Evolutionary conservation across 1,140 invertebrate species (phyloP).

Genomic region (Drosophila novamexicana): DNA sequence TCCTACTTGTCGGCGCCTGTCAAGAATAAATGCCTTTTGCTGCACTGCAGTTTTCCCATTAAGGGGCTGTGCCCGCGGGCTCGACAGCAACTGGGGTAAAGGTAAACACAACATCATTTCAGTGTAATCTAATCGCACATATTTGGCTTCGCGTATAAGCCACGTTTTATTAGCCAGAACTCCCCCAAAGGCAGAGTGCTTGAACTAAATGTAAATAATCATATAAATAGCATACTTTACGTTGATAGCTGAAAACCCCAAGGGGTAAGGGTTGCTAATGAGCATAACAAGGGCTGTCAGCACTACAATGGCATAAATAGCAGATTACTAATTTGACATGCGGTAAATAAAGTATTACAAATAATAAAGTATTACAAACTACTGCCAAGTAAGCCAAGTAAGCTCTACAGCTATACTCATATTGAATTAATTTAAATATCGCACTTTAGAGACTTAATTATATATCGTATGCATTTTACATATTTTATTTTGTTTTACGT

Average conservation of each 20-base stretch:
- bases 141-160: constrained; percentile 29
- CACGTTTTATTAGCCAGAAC: constrained; percentile 38
- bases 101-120: constrained; percentile 52
- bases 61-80: constrained; percentile 29
- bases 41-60: constrained; percentile 66
- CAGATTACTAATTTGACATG: neutral
- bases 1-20: constrained; percentile 64
- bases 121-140: constrained; percentile 46
- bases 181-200: constrained; percentile 35
- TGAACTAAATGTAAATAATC: constrained; percentile 52
- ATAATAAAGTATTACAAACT: neutral
- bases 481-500: no score
- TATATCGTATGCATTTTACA: no score
- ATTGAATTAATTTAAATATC: no score
- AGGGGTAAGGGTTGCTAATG: constrained; percentile 34
- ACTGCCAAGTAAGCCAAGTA: no score
- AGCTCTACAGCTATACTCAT: no score
- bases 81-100: constrained; percentile 40
- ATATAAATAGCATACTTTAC: constrained; percentile 48
- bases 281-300: constrained; percentile 9
- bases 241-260: constrained; percentile 27
- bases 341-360: neutral
- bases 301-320: constrained; percentile 1
- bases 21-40: constrained; percentile 64
- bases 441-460: no score